A percentile compares a stretch with the other conserved stretches of the same genome.
Conservation (phyloP, 2,888 invertebrate species). For the Pherbina coryleti region DNA sequence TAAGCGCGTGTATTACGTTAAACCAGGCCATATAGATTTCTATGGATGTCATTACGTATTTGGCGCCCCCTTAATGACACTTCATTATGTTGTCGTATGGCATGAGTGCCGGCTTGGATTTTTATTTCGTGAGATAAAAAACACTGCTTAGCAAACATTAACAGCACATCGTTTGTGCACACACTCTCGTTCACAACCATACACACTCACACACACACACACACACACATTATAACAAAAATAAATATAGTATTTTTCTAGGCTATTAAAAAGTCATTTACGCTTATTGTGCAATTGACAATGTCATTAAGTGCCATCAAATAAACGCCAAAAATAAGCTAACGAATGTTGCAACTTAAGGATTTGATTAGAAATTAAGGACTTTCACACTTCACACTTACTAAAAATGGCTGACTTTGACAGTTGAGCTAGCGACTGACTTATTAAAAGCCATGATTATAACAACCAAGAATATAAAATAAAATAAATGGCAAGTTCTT, state of each 20-base stretch:
- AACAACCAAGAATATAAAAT: too few species aligned
- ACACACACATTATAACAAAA: neutral
- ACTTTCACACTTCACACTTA: too few species aligned
- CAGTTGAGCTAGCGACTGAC: too few species aligned
- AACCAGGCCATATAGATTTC: too few species aligned
- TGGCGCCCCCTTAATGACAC: neutral
- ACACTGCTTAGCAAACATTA: neutral
- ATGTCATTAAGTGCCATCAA: neutral
- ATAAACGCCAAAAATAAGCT: neutral
- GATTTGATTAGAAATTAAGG: neutral
- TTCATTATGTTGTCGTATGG: neutral
- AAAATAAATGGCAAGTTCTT: too few species aligned
- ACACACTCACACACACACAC: neutral
- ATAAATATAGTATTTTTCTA: slow-evolving; percentile 2
- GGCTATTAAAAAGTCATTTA: neutral
- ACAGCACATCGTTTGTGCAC: too few species aligned
- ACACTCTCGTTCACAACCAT: too few species aligned
- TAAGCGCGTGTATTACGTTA: too few species aligned
- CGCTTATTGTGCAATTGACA: neutral
- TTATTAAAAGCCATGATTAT: too few species aligned
- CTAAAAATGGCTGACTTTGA: too few species aligned
- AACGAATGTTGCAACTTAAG: neutral
- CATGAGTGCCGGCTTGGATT: neutral
- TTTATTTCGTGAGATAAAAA: neutral
- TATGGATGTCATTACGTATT: neutral